A percentile compares a stretch with the other conserved stretches of the same genome.
phyloP scores from a whole-genome alignment of 2,113 vertebrate genomes.

The Eupsittula cactorum region DNA sequence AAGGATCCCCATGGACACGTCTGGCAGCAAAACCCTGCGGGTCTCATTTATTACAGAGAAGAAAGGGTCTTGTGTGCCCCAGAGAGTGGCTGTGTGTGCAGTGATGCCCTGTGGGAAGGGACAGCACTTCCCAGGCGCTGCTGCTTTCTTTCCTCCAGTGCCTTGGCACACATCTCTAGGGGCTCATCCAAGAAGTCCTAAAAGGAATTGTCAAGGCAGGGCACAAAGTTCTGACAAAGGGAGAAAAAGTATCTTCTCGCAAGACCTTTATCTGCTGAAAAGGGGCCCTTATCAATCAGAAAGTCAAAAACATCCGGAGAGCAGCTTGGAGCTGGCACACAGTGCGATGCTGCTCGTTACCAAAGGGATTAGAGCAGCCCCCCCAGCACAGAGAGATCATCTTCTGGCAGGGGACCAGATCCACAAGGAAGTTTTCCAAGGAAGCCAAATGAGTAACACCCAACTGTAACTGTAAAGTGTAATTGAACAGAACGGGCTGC shows the following conservation, averaged over 20 bases:
- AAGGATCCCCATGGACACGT: background rate
- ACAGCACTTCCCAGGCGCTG: background rate
- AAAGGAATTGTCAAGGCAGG: background rate
- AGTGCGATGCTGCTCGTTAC: background rate
- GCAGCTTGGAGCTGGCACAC: background rate
- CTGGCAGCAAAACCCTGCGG: background rate
- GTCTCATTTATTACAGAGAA: background rate
- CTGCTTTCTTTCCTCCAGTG: background rate
- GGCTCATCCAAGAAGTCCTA: background rate
- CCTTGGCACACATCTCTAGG: background rate
- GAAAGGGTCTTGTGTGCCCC: background rate
- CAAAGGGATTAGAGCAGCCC: background rate
- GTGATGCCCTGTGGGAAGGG: background rate
- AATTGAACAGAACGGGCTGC: conserved; percentile 29
- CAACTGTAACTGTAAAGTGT: conserved; percentile 1
- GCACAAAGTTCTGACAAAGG: background rate
- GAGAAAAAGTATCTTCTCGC: background rate
- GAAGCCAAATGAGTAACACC: conserved; percentile 27
- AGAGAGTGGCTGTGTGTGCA: background rate
- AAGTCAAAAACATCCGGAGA: background rate
- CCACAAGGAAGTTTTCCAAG: conserved; percentile 44
- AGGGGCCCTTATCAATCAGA: background rate
- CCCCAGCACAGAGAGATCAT: background rate
- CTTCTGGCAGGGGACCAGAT: conserved; percentile 46
- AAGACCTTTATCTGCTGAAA: background rate